These are phyloP conservation scores for Sebastes taczanowskii DNA, from an alignment of 2,797 vertebrate genomes.

Conservation along the genomic window DNA sequence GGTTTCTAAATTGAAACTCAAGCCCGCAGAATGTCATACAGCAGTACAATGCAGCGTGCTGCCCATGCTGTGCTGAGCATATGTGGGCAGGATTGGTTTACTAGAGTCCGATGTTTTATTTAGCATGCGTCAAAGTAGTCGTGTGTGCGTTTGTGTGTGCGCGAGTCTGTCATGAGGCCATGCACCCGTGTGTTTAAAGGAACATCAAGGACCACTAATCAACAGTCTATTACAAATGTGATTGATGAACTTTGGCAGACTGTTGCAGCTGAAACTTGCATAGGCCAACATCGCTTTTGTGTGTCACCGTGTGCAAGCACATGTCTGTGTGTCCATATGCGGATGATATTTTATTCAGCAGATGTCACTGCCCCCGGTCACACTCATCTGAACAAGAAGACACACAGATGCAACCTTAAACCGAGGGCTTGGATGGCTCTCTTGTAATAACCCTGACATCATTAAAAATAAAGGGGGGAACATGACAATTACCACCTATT, in stretches of 20 bases:
- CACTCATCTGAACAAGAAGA: constrained; percentile 75
- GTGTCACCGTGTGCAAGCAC: neutral
- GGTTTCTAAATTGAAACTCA: constrained; percentile 74
- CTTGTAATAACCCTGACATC: constrained; percentile 80
- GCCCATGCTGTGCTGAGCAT: constrained; percentile 73
- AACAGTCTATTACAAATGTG: constrained; percentile 51
- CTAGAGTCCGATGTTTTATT: constrained; percentile 77
- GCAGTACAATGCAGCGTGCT: constrained; percentile 67
- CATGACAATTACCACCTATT: constrained; percentile 82
- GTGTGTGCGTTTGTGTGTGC: constrained; percentile 23
- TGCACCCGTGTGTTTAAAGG: constrained; percentile 31
- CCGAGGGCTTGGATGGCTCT: constrained; percentile 63
- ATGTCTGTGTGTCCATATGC: constrained; percentile 50
- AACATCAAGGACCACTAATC: constrained; percentile 50
- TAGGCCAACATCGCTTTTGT: constrained; percentile 1
- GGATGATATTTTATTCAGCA: constrained; percentile 76
- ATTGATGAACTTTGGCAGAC: constrained; percentile 59
- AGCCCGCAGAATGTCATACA: constrained; percentile 70
- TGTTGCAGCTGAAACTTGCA: constrained; percentile 1
- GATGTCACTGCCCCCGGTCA: constrained; percentile 74
- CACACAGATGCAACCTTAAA: constrained; percentile 69
- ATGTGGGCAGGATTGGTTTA: constrained; percentile 79
- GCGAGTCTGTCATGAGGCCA: constrained; percentile 22
- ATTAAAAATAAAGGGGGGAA: constrained; percentile 80
- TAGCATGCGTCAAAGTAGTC: constrained; percentile 73